A percentile compares a stretch with the other conserved stretches of the same genome.
These are phyloP conservation scores for Vidua macroura DNA, from an alignment of 2,113 vertebrate species.

Conservation along the genomic window DNA sequence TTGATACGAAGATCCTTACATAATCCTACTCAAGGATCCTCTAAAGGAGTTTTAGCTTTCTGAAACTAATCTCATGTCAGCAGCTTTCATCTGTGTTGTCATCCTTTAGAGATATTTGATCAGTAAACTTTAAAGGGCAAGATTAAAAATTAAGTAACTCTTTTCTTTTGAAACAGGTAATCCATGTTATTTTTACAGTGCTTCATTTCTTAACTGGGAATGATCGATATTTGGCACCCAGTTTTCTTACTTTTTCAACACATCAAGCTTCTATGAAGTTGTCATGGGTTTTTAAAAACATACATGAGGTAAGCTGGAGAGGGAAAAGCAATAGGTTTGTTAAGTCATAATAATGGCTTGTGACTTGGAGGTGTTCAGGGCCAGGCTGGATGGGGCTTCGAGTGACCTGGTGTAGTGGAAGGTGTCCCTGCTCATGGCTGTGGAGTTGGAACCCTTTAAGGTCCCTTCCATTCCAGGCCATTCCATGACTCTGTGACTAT, in stretches of 20 bases:
- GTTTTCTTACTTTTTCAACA: constrained; percentile 84
- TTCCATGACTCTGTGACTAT: neutral
- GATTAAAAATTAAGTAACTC: neutral
- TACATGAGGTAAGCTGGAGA: constrained; percentile 76
- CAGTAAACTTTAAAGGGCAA: neutral
- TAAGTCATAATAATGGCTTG: neutral
- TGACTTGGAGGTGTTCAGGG: neutral
- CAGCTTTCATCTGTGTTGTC: neutral
- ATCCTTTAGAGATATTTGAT: neutral
- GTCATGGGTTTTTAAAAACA: constrained; percentile 84
- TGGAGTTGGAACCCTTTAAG: neutral
- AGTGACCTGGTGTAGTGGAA: neutral
- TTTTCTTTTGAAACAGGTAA: constrained; percentile 71
- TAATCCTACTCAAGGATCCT: neutral
- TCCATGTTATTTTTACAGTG: constrained; percentile 79
- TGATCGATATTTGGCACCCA: constrained; percentile 79
- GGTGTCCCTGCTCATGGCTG: neutral
- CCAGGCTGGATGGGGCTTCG: neutral
- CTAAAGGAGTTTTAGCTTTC: neutral
- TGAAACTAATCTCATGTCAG: neutral
- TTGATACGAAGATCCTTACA: neutral
- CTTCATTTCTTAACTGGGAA: constrained; percentile 86
- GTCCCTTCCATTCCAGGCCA: neutral
- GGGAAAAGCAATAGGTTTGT: neutral
- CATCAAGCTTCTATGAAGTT: constrained; percentile 89